These are phyloP conservation scores for Drosophila tripunctata DNA, from an alignment of 2,888 invertebrate genomes.

Conservation along the genomic window DNA sequence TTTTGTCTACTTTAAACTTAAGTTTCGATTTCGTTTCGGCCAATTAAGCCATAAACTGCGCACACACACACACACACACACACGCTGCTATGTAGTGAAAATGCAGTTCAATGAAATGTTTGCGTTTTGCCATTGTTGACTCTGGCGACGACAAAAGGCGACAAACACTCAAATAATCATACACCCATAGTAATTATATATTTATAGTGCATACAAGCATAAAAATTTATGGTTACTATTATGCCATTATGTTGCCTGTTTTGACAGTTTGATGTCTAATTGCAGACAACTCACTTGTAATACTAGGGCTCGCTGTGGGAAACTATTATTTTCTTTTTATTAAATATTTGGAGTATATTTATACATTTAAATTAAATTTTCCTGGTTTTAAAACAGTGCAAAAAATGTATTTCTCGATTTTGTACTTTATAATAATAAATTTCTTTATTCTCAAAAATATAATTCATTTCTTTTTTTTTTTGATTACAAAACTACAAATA, in stretches of 20 bases:
- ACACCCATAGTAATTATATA: neutral
- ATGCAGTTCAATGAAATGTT: conserved; percentile 69
- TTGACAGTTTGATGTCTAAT: neutral
- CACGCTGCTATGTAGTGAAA: too few species aligned
- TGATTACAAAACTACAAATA: too few species aligned
- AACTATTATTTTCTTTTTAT: neutral
- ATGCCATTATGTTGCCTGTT: neutral
- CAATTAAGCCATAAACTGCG: conserved; percentile 65
- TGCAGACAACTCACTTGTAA: neutral
- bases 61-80: conserved; percentile 21
- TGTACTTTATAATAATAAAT: too few species aligned
- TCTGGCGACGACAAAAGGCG: neutral
- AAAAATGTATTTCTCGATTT: too few species aligned
- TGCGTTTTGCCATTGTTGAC: conserved; percentile 12
- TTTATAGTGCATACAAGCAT: neutral
- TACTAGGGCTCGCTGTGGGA: neutral
- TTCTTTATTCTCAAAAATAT: too few species aligned
- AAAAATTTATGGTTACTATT: neutral
- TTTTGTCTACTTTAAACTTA: neutral
- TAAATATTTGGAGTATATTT: neutral
- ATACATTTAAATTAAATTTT: neutral
- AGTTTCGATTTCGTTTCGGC: conserved; percentile 60
- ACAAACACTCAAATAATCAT: neutral
- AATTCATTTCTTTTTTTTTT: too few species aligned
- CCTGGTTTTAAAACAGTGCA: too few species aligned